phyloP scores from a whole-genome alignment of 1,140 invertebrate genomes.

The Agraylea sexmaculata region DNA sequence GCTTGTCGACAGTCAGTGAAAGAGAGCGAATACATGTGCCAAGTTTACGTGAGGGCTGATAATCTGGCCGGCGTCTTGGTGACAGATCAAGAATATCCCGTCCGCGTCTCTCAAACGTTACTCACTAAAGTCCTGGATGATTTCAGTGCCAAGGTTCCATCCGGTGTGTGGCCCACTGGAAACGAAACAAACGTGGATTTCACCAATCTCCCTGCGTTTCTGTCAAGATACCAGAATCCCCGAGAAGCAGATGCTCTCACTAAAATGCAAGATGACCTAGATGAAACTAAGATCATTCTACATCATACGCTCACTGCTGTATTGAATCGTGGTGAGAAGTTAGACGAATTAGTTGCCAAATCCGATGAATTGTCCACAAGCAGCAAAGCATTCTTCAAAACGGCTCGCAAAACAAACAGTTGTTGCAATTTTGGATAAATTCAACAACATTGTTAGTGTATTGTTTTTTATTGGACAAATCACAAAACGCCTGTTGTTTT shows the following conservation, averaged over 20 bases:
- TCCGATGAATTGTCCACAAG: slow-evolving; percentile 92
- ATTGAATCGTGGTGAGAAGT: slow-evolving; percentile 90
- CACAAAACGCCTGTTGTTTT: too few species aligned
- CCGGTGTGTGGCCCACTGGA: slow-evolving; percentile 57
- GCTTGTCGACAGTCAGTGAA: slow-evolving; percentile 79
- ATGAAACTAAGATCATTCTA: slow-evolving; percentile 98
- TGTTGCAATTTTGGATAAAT: slow-evolving; percentile 69
- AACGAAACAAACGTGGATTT: slow-evolving; percentile 58
- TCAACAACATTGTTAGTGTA: too few species aligned
- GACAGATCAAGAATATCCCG: slow-evolving; percentile 94
- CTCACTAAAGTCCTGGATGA: slow-evolving; percentile 94
- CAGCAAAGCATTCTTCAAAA: slow-evolving; percentile 99
- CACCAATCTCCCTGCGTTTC: slow-evolving; percentile 61
- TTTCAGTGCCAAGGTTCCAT: slow-evolving; percentile 64
- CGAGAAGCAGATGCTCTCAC: slow-evolving; percentile 93
- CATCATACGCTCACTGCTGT: slow-evolving; percentile 95
- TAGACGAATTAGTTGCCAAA: slow-evolving; percentile 94
- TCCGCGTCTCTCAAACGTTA: slow-evolving; percentile 89
- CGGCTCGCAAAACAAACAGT: slow-evolving; percentile 86
- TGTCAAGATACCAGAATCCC: slow-evolving; percentile 93
- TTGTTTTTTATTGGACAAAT: too few species aligned
- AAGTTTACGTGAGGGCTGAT: slow-evolving; percentile 89
- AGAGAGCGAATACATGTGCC: slow-evolving; percentile 92
- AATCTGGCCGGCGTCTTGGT: slow-evolving; percentile 86
- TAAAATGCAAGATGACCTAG: slow-evolving; percentile 93